Conservation (phyloP, 2,888 invertebrate species). For the Rhimphoctona megacephalus region DNA sequence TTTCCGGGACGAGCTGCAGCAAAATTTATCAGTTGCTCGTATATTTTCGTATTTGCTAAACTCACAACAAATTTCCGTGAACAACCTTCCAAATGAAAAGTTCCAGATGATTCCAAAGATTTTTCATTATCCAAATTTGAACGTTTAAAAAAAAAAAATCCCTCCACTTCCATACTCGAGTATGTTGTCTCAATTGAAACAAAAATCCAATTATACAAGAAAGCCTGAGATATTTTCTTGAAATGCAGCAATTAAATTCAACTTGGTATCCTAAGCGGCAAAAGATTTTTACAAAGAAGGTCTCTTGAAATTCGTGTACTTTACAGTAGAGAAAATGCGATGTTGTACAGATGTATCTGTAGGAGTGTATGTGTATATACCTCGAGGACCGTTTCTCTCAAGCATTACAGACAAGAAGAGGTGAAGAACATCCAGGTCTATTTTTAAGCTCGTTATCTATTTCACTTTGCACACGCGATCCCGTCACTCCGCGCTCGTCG, state of each 20-base stretch:
- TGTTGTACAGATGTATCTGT: slow-evolving; percentile 2
- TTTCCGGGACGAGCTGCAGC: slow-evolving; percentile 59
- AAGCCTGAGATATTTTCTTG: slow-evolving; percentile 33
- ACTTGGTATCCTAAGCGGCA: slow-evolving; percentile 40
- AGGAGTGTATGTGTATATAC: slow-evolving; percentile 15
- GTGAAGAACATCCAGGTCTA: slow-evolving; percentile 75
- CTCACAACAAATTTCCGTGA: slow-evolving; percentile 15
- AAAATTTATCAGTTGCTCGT: slow-evolving; percentile 25
- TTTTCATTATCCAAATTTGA: neutral
- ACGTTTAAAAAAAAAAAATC: neutral
- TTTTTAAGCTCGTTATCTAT: slow-evolving; percentile 79
- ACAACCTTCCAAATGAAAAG: neutral
- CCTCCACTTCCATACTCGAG: neutral
- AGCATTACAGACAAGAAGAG: slow-evolving; percentile 65
- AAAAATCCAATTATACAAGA: slow-evolving; percentile 43
- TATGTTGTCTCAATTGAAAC: slow-evolving; percentile 12
- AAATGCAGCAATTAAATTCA: slow-evolving; percentile 60
- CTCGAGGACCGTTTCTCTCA: slow-evolving; percentile 62
- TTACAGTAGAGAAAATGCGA: slow-evolving; percentile 16
- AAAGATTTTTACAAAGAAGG: slow-evolving; percentile 49
- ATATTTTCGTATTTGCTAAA: slow-evolving; percentile 40
- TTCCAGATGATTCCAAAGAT: neutral
- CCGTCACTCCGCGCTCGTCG: slow-evolving; percentile 80
- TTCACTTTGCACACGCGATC: slow-evolving; percentile 78
- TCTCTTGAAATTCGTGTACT: slow-evolving; percentile 48